Evolutionary conservation across 2,113 vertebrate genomes (phyloP).

Genomic region (Epinephelus fuscoguttatus): DNA sequence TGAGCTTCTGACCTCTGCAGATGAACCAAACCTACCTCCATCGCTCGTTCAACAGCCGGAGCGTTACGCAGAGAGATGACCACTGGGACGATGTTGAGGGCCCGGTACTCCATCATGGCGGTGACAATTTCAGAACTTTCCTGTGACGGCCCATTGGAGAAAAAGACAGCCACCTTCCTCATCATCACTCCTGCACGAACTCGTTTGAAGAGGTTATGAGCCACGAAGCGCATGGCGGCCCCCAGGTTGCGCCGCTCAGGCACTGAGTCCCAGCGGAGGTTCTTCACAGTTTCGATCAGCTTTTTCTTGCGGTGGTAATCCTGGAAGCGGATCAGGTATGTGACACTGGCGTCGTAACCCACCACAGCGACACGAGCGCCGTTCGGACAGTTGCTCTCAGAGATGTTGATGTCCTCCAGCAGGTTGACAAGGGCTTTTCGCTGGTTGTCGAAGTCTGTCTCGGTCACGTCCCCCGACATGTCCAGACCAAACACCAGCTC

Average conservation of each 20-base stretch:
- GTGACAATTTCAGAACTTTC: constrained; percentile 78
- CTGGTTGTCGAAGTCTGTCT: constrained; percentile 86
- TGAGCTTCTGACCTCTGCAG: no score
- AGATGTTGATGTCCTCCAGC: constrained; percentile 83
- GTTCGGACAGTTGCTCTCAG: constrained; percentile 88
- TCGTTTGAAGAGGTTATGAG: constrained; percentile 88
- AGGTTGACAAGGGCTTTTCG: constrained; percentile 79
- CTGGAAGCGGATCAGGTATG: constrained; percentile 88
- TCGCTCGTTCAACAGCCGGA: constrained; percentile 73
- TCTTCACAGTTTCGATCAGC: constrained; percentile 82
- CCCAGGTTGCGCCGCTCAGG: constrained; percentile 82
- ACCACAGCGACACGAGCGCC: constrained; percentile 87
- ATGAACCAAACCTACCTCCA: constrained; percentile 77
- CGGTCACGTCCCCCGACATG: constrained; percentile 84
- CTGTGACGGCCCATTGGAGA: constrained; percentile 78
- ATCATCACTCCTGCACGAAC: constrained; percentile 81
- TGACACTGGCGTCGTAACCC: constrained; percentile 82
- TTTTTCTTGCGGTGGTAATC: constrained; percentile 79
- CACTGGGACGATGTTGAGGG: constrained; percentile 79
- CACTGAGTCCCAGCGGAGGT: constrained; percentile 78
- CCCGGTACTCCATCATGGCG: constrained; percentile 85
- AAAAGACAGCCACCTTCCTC: constrained; percentile 89
- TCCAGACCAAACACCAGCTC: constrained; percentile 91
- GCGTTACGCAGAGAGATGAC: constrained; percentile 84
- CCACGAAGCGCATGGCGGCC: constrained; percentile 87